phyloP scores from a whole-genome alignment of 2,113 vertebrate genomes.

The Sialia sialis region DNA sequence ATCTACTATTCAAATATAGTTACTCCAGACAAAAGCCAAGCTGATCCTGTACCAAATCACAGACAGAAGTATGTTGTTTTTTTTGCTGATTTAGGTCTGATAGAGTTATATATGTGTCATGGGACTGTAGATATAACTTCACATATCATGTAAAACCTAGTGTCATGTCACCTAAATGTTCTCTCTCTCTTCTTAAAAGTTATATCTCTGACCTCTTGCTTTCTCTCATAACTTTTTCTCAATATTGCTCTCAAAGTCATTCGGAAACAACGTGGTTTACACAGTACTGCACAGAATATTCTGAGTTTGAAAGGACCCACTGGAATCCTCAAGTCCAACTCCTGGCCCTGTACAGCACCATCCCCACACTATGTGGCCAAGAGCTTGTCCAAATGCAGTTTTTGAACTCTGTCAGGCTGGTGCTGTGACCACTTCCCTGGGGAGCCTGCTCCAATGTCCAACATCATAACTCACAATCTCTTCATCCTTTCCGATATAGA shows the following conservation, averaged over 20 bases:
- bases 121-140: background rate
- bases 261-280: background rate
- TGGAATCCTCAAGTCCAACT: background rate
- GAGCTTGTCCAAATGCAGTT: background rate
- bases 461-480: background rate
- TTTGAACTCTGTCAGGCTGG: background rate
- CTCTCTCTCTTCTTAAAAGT: background rate
- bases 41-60: background rate
- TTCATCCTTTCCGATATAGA: background rate
- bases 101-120: background rate
- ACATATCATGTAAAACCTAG: fast-evolving
- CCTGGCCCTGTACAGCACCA: background rate
- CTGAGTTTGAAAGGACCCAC: background rate
- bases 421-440: background rate
- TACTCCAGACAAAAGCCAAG: background rate
- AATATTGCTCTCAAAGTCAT: background rate
- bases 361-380: background rate
- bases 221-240: background rate
- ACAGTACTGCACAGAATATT: background rate
- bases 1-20: background rate
- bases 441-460: background rate
- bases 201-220: background rate
- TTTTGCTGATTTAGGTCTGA: background rate
- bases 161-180: background rate
- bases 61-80: background rate